Conservation (phyloP, 2,888 invertebrate genomes). For the Stictocephala bisonia region DNA sequence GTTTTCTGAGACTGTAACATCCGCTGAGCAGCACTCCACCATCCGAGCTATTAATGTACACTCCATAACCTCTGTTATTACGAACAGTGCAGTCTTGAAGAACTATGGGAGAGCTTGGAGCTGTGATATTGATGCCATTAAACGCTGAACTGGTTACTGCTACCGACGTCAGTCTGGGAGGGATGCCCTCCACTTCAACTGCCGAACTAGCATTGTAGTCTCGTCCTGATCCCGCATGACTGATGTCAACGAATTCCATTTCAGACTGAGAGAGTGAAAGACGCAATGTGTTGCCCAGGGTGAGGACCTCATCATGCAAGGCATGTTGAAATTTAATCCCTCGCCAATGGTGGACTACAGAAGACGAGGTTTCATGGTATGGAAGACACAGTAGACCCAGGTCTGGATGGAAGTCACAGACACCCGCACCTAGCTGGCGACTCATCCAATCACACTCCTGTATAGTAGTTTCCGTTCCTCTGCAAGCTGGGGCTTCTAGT, state of each 20-base stretch:
- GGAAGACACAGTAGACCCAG: slow-evolving; percentile 88
- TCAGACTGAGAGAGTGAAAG: slow-evolving; percentile 84
- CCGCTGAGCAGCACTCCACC: slow-evolving; percentile 83
- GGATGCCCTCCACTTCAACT: slow-evolving; percentile 87
- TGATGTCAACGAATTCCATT: slow-evolving; percentile 82
- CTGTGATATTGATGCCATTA: slow-evolving; percentile 91
- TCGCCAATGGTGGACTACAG: slow-evolving; percentile 82
- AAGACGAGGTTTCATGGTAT: slow-evolving; percentile 75
- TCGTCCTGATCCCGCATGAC: slow-evolving; percentile 86
- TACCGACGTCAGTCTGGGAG: slow-evolving; percentile 88
- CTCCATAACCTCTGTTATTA: slow-evolving; percentile 86
- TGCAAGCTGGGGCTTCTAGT: slow-evolving; percentile 90
- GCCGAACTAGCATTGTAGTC: slow-evolving; percentile 85
- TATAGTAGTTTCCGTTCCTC: slow-evolving; percentile 81
- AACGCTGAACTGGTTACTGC: slow-evolving; percentile 89
- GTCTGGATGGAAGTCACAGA: slow-evolving; percentile 96
- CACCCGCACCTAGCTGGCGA: slow-evolving; percentile 88
- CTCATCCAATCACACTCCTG: slow-evolving; percentile 81
- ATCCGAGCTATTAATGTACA: slow-evolving; percentile 89
- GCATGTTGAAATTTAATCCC: slow-evolving; percentile 91
- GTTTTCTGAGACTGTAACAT: slow-evolving; percentile 83
- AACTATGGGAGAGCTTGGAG: slow-evolving; percentile 82
- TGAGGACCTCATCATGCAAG: slow-evolving; percentile 74
- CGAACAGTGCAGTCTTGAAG: slow-evolving; percentile 86
- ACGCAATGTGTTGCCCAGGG: slow-evolving; percentile 81